Evolutionary conservation across 2,113 vertebrate genomes (phyloP).

Genomic region (Erythrolamprus reginae): DNA sequence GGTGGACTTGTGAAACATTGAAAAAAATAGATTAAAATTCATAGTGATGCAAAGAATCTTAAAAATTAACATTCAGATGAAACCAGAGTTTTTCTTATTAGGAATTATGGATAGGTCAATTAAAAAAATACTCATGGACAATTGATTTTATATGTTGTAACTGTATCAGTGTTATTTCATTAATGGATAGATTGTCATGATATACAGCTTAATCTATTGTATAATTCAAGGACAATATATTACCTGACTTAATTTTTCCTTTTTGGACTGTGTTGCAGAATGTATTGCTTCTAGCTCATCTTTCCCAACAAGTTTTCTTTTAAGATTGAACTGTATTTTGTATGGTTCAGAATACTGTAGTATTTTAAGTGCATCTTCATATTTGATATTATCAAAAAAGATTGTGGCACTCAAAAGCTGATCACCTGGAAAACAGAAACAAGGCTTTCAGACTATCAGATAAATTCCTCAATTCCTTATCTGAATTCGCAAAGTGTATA

Average conservation of each 20-base stretch:
- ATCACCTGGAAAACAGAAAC: constrained; percentile 76
- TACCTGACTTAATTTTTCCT: constrained; percentile 59
- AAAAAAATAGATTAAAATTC: no score
- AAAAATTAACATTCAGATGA: no score
- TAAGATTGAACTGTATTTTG: constrained; percentile 86
- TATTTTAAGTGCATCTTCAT: constrained; percentile 94
- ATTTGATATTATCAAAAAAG: constrained; percentile 90
- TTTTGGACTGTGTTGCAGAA: constrained; percentile 44
- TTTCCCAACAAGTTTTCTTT: constrained; percentile 68
- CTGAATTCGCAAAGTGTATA: not conserved
- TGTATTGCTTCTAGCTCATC: constrained; percentile 56
- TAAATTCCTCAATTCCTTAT: not conserved
- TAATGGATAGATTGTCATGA: no score
- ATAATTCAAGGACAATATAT: not conserved
- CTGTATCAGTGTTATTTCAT: not conserved
- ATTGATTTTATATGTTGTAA: no score
- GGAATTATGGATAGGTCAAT: no score
- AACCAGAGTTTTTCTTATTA: no score
- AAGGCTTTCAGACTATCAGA: constrained; percentile 3
- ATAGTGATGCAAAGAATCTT: no score
- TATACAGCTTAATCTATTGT: not conserved
- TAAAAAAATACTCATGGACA: no score
- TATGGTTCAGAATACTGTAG: constrained; percentile 90
- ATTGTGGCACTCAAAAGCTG: constrained; percentile 91
- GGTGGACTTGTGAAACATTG: no score